Base-by-base conservation (phyloP, 2,797 vertebrate species). In the Lindbergichthys nudifrons region DNA sequence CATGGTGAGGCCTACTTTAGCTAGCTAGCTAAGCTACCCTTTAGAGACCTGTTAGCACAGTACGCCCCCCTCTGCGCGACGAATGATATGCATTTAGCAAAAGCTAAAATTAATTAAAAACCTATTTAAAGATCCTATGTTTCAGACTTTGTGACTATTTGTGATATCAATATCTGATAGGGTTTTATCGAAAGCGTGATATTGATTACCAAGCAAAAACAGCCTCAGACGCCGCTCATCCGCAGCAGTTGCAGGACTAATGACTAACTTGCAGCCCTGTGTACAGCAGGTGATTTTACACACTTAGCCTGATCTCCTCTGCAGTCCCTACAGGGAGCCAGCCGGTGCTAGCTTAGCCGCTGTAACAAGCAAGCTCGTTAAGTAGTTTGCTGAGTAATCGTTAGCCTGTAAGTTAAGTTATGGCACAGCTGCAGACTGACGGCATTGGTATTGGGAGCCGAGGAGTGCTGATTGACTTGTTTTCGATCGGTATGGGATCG, bases 311-410 rank as follows among this genome's bases (percentile, higher is more conserved):
- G 13, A 41, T 50, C 66, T 50, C 42, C 57, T 16, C 71, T 50
- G 73, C 77, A 64, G 73, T 77, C 53, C 70, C 48, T 42, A 54
- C 6, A 32, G 16, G 57, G 9, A 48, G 83, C 61, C 23, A 70
- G 80, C 87, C 71, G 65, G 54, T 65, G 56, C 23, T 86, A 89
- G 79, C 88, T 51, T 87, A 90, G 88, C 82, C 57, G 0, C 69
- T 46, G 66, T 65, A 61, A 62, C 75, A 42, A 84, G 65, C 85
- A 73, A 86, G 87, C 88, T 88, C 85, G 85, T 89, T 90, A 89
- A 92, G 81, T 86, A 92, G 89, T 92, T 87, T 94, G 92, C 92
- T 93, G 92, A 93, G 88, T 93, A 93, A 93, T 93, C 90, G 92
- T 84, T 80, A 84, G 89, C 87, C 52, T 51, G 15, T 41, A 63